Evolutionary conservation across 2,888 invertebrate genomes (phyloP), one percentile per base, ranked within the genome.

Genomic region (Galerucella nymphaeae): DNA sequence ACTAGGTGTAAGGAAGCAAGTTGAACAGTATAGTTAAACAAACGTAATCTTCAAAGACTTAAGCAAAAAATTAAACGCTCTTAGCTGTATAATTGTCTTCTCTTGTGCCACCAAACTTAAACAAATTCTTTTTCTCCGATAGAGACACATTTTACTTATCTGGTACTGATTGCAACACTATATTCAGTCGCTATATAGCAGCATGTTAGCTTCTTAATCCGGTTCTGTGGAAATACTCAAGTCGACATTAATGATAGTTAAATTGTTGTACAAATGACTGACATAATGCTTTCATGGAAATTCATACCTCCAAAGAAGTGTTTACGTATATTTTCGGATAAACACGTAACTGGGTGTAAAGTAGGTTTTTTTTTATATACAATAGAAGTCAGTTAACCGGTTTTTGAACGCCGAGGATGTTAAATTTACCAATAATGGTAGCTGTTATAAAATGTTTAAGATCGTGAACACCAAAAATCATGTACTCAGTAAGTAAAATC

Each of bases 231-330:
- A 66, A 68, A 70, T 73, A 59, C 73, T 68, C 30, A 30, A 72
- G 71, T 68, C 38, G 57, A 69, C 63, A 65, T 66, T 73, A 73
- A 75, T 67, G 71, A 73, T 66, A 48, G 71, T 68, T 63, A 71
- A 71, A 73, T 71, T 73, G 68, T 70, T 71, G 23, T 55, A 75
- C 70, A 75, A 75, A 67, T 72, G 75, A 72, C 70, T 75, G 72
- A 75, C 68, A 68, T 69, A 59, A 61, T 38, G 67, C 61, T 71
- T 64, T 64, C 48, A 64, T 23, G 23, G 64, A 23, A 48, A 64
- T 64, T 23, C 20, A 30, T 45, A 50, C 30, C 14, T 20, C 42
- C 41, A 61, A 38, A 58, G 59, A 59, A n/a, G 59, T 59, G 18
- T 59, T 59, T 59, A 16, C 9, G 30, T 8, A 59, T 30, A 59